Evolutionary conservation across 2,797 vertebrate species (phyloP), one percentile per base, ranked within the genome.

Genomic region (Sebastes diploproa): DNA sequence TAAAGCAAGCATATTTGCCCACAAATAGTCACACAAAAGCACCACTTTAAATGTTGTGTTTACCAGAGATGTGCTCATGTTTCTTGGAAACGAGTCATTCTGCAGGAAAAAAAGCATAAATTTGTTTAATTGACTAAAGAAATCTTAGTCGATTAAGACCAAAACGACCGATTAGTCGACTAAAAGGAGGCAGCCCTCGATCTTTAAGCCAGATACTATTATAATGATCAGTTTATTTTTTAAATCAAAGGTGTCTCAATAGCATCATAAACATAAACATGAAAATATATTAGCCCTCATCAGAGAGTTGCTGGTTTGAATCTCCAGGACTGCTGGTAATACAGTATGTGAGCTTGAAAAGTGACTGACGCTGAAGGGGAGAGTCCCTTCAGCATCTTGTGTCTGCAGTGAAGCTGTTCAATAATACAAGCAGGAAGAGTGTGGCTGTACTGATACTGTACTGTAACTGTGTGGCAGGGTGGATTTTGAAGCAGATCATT

Each of bases 371-470:
- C 50, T 54, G 50, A 20, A 52, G 50, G 50, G 18, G 50, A 52
- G 50, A 52, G 46, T 55, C 75, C 12, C 10, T 46, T 66, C 69
- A 75, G 50, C 25, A 27, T 59, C 42, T 67, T 67, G 50, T 56
- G 34, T 74, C 3, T 78, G 75, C 65, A 72, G 74, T 59, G 18
- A 77, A 72, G 12, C 52, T 71, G 42, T 72, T 84, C 12, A 72
- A 23, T 65, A 69, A 78, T 75, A 72, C 23, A 73, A 52, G 13
- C 18, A 72, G 5, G 14, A 61, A 32, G 42, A 55, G 16, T 29
- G 55, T 46, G 42, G 52, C 34, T 76, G 23, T 46, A 36, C 36
- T 75, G 29, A 42, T 12, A 46, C 29, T 46, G 6, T 70, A 46
- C 56, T 75, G 20, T 58, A 55, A 59, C 29, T 73, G 50, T 75